Evolutionary conservation across 2,113 vertebrate species (phyloP).

Genomic region (Diphyllodes magnificus): DNA sequence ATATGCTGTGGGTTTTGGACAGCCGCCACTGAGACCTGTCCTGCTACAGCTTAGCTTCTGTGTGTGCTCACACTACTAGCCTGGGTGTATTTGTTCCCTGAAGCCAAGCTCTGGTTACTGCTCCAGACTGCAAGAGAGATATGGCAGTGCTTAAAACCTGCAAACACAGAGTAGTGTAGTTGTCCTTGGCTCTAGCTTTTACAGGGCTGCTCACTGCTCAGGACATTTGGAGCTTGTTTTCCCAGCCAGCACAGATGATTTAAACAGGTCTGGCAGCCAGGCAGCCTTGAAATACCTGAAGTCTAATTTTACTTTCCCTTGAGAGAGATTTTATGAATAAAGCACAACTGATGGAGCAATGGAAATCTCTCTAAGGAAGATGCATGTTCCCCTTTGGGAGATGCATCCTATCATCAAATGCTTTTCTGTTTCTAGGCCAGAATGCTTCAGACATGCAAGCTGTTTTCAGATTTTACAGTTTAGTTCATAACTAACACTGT

Average conservation of each 20-base stretch:
- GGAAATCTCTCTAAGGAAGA: not conserved
- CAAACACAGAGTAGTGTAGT: not conserved
- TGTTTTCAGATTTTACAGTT: not conserved
- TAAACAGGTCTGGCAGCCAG: not conserved
- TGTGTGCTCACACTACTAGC: not conserved
- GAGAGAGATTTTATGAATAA: not conserved
- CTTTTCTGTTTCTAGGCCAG: not conserved
- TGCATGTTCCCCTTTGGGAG: not conserved
- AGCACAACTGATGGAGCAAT: not conserved
- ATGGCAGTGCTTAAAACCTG: not conserved
- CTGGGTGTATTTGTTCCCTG: not conserved
- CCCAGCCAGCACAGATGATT: not conserved
- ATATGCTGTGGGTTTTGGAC: not conserved
- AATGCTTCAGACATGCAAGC: not conserved
- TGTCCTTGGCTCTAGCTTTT: not conserved
- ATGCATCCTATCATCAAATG: not conserved
- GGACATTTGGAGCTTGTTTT: conserved; percentile 10
- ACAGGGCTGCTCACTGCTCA: conserved; percentile 9
- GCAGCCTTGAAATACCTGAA: not conserved
- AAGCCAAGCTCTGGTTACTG: not conserved
- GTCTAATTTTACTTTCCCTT: not conserved
- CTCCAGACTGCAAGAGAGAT: not conserved
- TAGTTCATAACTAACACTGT: not conserved
- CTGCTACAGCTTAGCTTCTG: not conserved
- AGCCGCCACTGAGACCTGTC: not conserved